A percentile compares a stretch with the other conserved stretches of the same genome.
These are phyloP conservation scores for Smutsia gigantea DNA, from an alignment of 2,797 vertebrate genomes.

Conservation along the genomic window DNA sequence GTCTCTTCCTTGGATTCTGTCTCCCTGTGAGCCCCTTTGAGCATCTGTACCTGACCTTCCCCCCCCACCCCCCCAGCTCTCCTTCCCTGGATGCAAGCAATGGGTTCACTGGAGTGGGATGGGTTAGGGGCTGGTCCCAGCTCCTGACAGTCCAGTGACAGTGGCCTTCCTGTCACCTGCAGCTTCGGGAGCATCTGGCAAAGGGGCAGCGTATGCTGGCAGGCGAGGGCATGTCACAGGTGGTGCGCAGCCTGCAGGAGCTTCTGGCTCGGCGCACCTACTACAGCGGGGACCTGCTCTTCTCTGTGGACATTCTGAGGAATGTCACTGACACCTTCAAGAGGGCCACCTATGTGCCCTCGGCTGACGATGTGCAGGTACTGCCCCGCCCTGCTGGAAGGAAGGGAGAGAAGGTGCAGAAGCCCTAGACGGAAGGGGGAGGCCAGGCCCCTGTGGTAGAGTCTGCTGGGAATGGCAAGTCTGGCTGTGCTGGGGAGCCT, in stretches of 20 bases:
- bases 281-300: constrained; percentile 99
- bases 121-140: neutral
- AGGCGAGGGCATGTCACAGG: constrained; percentile 99
- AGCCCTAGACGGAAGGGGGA: neutral
- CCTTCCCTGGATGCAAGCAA: neutral
- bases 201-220: constrained; percentile 99
- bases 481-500: neutral
- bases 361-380: constrained; percentile 98
- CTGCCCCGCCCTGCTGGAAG: neutral
- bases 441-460: neutral
- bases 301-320: constrained; percentile 99
- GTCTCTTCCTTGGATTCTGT: constrained; percentile 18
- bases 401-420: neutral
- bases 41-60: neutral
- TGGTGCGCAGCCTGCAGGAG: constrained; percentile 97
- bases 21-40: neutral
- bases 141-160: neutral
- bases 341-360: constrained; percentile 98
- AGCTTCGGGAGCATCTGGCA: constrained; percentile 98
- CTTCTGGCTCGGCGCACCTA: constrained; percentile 96
- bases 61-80: neutral
- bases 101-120: neutral
- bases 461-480: neutral
- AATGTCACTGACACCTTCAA: constrained; percentile 99
- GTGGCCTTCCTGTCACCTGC: fast-evolving